These are phyloP conservation scores for Coilia nasus DNA, from an alignment of 2,797 vertebrate genomes.

Conservation along the genomic window DNA sequence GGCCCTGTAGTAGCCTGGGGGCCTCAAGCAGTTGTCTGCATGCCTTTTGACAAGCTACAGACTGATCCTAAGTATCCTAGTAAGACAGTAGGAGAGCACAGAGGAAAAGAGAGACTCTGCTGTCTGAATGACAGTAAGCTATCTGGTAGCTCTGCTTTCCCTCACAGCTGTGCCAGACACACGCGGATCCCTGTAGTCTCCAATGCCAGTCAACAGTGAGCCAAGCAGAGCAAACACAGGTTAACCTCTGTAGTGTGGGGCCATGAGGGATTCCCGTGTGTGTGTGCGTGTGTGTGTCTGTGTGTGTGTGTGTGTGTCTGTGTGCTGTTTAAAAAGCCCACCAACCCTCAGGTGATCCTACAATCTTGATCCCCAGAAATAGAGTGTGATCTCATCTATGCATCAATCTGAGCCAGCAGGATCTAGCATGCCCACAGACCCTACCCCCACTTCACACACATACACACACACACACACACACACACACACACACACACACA, in stretches of 20 bases:
- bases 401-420: constrained; percentile 59
- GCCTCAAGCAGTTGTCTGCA: too few species aligned
- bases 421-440: constrained; percentile 48
- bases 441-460: background rate
- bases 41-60: too few species aligned
- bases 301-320: background rate
- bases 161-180: too few species aligned
- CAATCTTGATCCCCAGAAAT: constrained; percentile 56
- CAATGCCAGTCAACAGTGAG: background rate
- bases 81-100: too few species aligned
- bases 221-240: too few species aligned
- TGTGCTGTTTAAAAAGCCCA: constrained; percentile 32
- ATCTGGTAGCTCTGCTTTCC: too few species aligned
- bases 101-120: too few species aligned
- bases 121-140: too few species aligned
- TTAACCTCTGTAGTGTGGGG: too few species aligned
- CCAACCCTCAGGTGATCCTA: constrained; percentile 47
- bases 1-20: too few species aligned
- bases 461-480: background rate
- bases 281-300: background rate
- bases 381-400: constrained; percentile 61
- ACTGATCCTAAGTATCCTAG: too few species aligned
- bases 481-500: constrained; percentile 1
- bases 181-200: constrained; percentile 23
- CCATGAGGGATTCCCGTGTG: too few species aligned